Conservation (phyloP, 2,888 invertebrate species). For the Lumbricus terrestris region DNA sequence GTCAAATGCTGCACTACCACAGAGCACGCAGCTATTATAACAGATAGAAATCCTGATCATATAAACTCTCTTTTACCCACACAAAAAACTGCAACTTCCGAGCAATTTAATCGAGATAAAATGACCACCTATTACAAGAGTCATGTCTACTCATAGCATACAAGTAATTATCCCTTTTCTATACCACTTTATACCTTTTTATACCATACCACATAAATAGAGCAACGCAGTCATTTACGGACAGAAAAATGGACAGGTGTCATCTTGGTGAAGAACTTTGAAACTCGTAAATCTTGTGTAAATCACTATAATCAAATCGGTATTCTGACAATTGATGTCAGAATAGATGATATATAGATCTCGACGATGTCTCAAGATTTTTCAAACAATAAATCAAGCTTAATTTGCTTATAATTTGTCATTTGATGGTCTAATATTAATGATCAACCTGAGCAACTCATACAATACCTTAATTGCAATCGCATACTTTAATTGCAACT, state of each 20-base stretch:
- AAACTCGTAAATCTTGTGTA: neutral
- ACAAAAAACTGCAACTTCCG: neutral
- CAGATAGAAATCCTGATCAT: neutral
- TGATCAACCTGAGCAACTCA: neutral
- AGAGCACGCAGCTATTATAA: conserved; percentile 3
- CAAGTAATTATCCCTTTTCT: neutral
- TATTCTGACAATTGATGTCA: too few relatives aligned
- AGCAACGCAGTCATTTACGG: neutral
- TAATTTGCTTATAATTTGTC: neutral
- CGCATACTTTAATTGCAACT: too few relatives aligned
- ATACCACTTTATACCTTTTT: neutral
- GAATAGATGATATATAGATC: too few relatives aligned
- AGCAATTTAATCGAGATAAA: neutral
- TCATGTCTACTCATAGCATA: neutral
- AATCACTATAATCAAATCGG: too few relatives aligned
- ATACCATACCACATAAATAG: neutral
- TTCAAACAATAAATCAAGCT: neutral
- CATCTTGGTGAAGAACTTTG: neutral
- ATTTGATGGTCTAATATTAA: neutral
- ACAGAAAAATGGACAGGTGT: neutral
- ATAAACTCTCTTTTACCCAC: neutral
- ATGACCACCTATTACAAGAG: neutral
- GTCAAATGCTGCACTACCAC: neutral
- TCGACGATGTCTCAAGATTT: neutral
- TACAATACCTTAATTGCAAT: neutral